These are phyloP conservation scores for Stenoptilia bipunctidactyla DNA, from an alignment of 2,888 invertebrate species.

Conservation along the genomic window DNA sequence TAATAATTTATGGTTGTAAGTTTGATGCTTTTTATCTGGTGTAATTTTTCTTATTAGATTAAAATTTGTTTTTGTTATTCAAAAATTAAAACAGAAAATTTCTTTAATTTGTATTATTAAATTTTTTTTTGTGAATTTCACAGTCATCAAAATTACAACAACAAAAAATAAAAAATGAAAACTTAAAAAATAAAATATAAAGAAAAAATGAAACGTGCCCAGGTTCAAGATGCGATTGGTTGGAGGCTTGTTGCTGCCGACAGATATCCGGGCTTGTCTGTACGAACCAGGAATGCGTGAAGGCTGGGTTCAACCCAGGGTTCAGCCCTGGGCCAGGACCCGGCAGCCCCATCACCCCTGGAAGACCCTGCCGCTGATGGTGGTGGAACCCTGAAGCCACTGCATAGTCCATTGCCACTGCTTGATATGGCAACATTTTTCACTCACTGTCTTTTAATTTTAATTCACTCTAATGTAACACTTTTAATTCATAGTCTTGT, in stretches of 20 bases:
- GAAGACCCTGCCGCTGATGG: conserved; percentile 62
- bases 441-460: conserved; percentile 25
- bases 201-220: conserved; percentile 84
- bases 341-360: conserved; percentile 70
- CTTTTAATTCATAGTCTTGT: no score
- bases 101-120: no score
- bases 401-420: conserved; percentile 89
- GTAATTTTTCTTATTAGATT: no score
- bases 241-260: conserved; percentile 83
- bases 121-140: no score
- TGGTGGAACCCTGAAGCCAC: conserved; percentile 68
- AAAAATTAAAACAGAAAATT: no score
- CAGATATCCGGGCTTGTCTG: conserved; percentile 90
- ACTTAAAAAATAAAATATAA: conserved; percentile 60
- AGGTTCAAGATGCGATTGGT: conserved; percentile 88
- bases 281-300: conserved; percentile 96
- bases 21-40: no score
- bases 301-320: conserved; percentile 76
- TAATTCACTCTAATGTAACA: no score
- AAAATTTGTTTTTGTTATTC: no score
- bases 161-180: conserved; percentile 19
- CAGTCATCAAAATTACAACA: conserved; percentile 22
- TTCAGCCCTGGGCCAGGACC: conserved; percentile 62
- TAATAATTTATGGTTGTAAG: no score
- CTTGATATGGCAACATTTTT: conserved; percentile 87